Percentiles rank a stretch among this genome's conserved stretches.
Evolutionary conservation across 2,113 vertebrate species (phyloP).

Genomic region (Oncorhynchus masou): DNA sequence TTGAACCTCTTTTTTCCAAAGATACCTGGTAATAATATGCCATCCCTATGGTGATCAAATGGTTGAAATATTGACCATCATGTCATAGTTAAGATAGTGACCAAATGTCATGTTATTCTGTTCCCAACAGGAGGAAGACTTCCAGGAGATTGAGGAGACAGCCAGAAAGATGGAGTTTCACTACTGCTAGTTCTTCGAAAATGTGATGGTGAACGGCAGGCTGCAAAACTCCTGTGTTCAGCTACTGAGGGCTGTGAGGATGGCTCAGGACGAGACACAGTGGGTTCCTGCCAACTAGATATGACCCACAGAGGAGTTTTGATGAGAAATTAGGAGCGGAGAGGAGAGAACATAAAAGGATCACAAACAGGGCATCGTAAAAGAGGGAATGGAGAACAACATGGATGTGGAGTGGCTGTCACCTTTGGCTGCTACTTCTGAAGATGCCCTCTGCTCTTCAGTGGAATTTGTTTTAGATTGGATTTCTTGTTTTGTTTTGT

Average conservation of each 20-base stretch:
- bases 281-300: conserved; percentile 93
- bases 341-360: background rate
- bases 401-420: too few species aligned
- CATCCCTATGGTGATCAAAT: background rate
- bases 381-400: background rate
- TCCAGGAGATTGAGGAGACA: conserved; percentile 87
- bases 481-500: background rate
- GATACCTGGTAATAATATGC: too few species aligned
- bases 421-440: too few species aligned
- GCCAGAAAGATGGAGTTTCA: conserved; percentile 85
- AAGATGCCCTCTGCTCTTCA: too few species aligned
- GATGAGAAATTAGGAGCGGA: background rate
- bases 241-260: conserved; percentile 76
- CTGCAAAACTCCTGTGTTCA: conserved; percentile 81
- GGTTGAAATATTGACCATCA: background rate
- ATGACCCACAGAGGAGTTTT: conserved; percentile 71
- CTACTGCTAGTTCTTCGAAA: conserved; percentile 89
- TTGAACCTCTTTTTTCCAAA: background rate
- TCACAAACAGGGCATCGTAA: background rate
- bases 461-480: background rate
- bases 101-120: background rate
- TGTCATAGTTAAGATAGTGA: background rate
- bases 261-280: conserved; percentile 87
- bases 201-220: conserved; percentile 86
- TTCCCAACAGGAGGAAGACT: conserved; percentile 86